These are phyloP conservation scores for Apteryx owenii DNA, from an alignment of 2,113 vertebrate genomes.

Conservation along the genomic window DNA sequence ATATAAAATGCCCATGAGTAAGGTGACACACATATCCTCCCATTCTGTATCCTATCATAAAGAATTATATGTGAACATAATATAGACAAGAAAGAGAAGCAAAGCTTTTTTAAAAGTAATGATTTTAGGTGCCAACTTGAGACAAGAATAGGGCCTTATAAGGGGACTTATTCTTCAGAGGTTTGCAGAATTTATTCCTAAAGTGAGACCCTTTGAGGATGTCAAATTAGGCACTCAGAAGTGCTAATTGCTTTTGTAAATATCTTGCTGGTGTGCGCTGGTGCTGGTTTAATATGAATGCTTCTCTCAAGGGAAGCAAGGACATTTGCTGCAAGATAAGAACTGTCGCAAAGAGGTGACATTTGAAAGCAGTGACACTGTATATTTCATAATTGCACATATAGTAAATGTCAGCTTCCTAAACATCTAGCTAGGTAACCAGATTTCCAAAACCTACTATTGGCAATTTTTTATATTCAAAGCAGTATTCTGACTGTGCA, in stretches of 20 bases:
- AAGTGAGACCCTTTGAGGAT: neutral
- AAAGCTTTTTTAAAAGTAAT: neutral
- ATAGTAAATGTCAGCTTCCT: constrained; percentile 43
- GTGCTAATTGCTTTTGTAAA: constrained; percentile 48
- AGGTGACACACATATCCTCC: rapidly evolving
- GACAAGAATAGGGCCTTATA: neutral
- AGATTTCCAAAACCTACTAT: constrained; percentile 9
- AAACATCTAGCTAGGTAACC: neutral
- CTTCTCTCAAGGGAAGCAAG: constrained; percentile 6
- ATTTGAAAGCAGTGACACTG: constrained; percentile 44
- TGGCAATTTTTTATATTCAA: neutral
- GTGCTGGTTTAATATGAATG: neutral
- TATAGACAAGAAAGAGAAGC: neutral
- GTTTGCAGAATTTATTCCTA: neutral
- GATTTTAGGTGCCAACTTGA: neutral
- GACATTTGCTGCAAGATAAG: constrained; percentile 12
- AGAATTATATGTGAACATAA: neutral
- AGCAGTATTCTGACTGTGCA: neutral
- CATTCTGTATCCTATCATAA: neutral
- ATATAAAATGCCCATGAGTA: neutral
- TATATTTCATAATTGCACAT: constrained; percentile 28
- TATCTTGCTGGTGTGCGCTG: constrained; percentile 1
- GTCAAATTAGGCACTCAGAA: neutral
- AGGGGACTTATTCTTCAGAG: neutral
- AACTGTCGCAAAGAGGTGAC: constrained; percentile 19